These are phyloP conservation scores for Drosophila nikananu DNA, from an alignment of 1,140 invertebrate genomes.

Conservation along the genomic window DNA sequence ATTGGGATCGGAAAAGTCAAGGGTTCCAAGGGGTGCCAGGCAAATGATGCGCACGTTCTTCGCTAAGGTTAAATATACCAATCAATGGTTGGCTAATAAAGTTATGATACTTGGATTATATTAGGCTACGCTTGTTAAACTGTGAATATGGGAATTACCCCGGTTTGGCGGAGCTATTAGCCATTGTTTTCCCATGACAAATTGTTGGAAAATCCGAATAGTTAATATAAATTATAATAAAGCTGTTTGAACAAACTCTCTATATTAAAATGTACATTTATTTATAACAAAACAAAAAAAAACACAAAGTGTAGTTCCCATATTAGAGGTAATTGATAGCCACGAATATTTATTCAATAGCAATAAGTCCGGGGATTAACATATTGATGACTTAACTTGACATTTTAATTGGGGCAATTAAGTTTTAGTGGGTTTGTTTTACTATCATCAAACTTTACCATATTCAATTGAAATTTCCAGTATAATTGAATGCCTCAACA, in stretches of 20 bases:
- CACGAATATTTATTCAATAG: slow-evolving; percentile 7
- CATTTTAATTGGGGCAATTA: slow-evolving; percentile 35
- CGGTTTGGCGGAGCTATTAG: slow-evolving; percentile 18
- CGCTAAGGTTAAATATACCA: slow-evolving; percentile 72
- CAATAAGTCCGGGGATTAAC: not conserved
- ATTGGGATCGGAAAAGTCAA: slow-evolving; percentile 13
- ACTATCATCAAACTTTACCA: not conserved
- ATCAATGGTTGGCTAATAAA: slow-evolving; percentile 53
- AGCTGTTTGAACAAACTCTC: slow-evolving; percentile 16
- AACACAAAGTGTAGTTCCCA: slow-evolving; percentile 31
- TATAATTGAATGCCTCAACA: slow-evolving; percentile 13
- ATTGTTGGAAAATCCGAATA: slow-evolving; percentile 40
- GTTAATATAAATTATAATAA: slow-evolving; percentile 24
- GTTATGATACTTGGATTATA: slow-evolving; percentile 37
- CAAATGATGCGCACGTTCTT: slow-evolving; percentile 78
- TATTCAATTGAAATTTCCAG: slow-evolving; percentile 14
- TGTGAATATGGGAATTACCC: slow-evolving; percentile 25
- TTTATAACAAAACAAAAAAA: slow-evolving; percentile 22
- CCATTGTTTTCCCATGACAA: slow-evolving; percentile 43
- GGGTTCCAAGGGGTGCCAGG: slow-evolving; percentile 25
- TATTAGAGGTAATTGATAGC: slow-evolving; percentile 32
- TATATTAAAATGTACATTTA: slow-evolving; percentile 21
- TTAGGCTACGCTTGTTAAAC: slow-evolving; percentile 40
- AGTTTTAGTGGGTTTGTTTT: not conserved
- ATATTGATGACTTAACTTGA: slow-evolving; percentile 26